Conservation (phyloP, 2,113 vertebrate species). For the Sinocyclocheilus rhinocerous region DNA sequence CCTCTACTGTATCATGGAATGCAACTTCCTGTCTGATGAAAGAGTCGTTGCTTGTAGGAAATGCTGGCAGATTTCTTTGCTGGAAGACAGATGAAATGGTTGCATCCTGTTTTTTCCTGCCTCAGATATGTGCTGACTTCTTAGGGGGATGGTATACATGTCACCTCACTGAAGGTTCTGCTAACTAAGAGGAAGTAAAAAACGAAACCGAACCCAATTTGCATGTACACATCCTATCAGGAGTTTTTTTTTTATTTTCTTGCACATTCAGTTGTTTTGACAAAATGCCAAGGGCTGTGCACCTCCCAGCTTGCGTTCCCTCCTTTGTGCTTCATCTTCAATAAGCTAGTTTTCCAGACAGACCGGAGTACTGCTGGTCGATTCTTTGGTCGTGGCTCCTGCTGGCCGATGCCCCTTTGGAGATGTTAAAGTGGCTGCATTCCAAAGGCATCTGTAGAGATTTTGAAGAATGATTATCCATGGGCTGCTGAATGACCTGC, state of each 20-base stretch:
- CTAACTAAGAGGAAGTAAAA: neutral
- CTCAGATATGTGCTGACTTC: neutral
- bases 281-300: neutral
- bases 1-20: neutral
- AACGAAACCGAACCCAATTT: neutral
- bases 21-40: neutral
- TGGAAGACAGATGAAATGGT: constrained; percentile 3
- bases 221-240: neutral
- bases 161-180: neutral
- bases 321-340: constrained; percentile 16
- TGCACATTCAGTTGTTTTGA: neutral
- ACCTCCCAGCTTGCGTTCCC: neutral
- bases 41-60: constrained; percentile 21
- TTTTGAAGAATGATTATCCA: constrained; percentile 18
- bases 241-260: neutral
- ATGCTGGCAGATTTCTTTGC: constrained; percentile 41
- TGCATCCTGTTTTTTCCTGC: neutral
- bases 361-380: neutral
- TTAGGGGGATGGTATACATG: neutral
- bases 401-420: neutral
- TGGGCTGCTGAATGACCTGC: constrained; percentile 22
- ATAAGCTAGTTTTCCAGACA: neutral
- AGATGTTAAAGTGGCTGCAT: constrained; percentile 5
- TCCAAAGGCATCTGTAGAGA: neutral
- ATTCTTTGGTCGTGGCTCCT: neutral